These are phyloP conservation scores for Anguilla pacifica DNA, from an alignment of 2,797 vertebrate species.

Conservation along the genomic window DNA sequence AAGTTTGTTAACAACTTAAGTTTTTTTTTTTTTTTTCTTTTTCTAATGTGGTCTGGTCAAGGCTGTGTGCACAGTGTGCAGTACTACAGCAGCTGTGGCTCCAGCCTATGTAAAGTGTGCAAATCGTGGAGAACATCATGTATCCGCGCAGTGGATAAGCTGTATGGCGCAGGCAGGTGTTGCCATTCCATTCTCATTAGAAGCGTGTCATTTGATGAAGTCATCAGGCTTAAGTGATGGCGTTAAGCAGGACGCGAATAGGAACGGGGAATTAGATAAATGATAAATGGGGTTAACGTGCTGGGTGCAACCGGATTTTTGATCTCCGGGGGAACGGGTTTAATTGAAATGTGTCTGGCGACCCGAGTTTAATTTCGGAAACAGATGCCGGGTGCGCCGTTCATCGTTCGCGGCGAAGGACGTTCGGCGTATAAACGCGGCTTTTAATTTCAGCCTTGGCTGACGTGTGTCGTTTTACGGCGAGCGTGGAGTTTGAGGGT, in stretches of 20 bases:
- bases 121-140: not conserved
- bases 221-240: not conserved
- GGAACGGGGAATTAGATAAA: not conserved
- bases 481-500: not conserved
- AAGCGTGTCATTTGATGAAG: slow-evolving; percentile 1
- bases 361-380: slow-evolving; percentile 13
- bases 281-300: slow-evolving; percentile 37
- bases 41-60: not conserved
- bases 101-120: not conserved
- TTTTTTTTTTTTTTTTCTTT: not conserved
- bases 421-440: too few relatives aligned
- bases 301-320: slow-evolving; percentile 46
- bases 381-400: not conserved
- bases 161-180: not conserved
- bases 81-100: not conserved
- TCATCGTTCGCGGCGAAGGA: not conserved
- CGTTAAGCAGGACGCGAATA: not conserved
- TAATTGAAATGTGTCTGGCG: not conserved
- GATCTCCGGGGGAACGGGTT: slow-evolving; percentile 17
- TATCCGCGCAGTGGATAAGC: not conserved
- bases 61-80: not conserved
- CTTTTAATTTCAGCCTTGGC: not conserved
- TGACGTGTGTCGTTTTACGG: not conserved
- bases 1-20: not conserved
- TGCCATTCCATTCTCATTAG: not conserved